phyloP scores from a whole-genome alignment of 2,797 vertebrate species.

The Chaenodraco wilsoni region DNA sequence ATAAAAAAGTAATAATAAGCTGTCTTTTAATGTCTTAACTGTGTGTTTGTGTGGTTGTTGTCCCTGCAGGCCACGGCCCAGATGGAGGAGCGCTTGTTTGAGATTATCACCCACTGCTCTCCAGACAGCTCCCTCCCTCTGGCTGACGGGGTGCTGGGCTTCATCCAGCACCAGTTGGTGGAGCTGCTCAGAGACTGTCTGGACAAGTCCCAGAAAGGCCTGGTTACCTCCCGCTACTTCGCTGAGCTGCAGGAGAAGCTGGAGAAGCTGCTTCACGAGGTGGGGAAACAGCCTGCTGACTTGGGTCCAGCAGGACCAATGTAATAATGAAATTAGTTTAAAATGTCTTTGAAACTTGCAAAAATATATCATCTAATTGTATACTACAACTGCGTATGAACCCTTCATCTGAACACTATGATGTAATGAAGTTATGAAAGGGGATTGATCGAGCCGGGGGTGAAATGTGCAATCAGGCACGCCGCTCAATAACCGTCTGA shows the following conservation, averaged over 20 bases:
- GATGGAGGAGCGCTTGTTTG: constrained; percentile 95
- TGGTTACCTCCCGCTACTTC: constrained; percentile 97
- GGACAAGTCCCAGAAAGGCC: constrained; percentile 92
- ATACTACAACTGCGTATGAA: not conserved
- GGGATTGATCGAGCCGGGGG: constrained; percentile 18
- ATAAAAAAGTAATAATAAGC: constrained; percentile 25
- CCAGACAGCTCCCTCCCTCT: constrained; percentile 89
- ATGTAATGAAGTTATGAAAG: constrained; percentile 49
- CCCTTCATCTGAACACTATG: constrained; percentile 1
- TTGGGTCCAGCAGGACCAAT: not conserved
- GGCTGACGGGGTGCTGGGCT: constrained; percentile 95
- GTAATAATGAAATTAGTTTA: not conserved
- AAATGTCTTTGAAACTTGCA: not conserved
- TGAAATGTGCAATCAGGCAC: constrained; percentile 22
- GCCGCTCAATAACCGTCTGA: constrained; percentile 44
- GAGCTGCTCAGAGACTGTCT: constrained; percentile 96
- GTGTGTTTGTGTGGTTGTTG: constrained; percentile 31
- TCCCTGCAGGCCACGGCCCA: constrained; percentile 92
- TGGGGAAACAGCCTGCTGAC: constrained; percentile 65
- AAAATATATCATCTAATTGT: not conserved
- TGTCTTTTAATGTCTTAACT: constrained; percentile 18
- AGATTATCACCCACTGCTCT: constrained; percentile 88
- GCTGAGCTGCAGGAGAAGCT: constrained; percentile 97
- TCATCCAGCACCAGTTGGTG: constrained; percentile 97
- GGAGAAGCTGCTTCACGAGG: constrained; percentile 94